Evolutionary conservation across 2,888 invertebrate species (phyloP).

Genomic region (Trimorus sp.): DNA sequence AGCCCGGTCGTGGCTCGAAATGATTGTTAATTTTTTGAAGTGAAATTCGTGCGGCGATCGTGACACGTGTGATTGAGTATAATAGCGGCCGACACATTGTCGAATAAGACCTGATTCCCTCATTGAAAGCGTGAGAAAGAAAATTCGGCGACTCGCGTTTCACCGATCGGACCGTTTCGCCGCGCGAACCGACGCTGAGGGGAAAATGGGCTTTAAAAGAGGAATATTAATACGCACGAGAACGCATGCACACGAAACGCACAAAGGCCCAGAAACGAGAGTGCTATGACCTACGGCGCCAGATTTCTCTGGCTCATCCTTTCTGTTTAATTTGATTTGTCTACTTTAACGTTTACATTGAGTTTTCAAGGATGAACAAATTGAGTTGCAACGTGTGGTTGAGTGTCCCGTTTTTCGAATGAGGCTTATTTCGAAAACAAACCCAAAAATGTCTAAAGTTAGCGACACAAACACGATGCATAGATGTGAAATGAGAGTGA

Average conservation of each 20-base stretch:
- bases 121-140: constrained; percentile 56
- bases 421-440: no score
- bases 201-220: constrained; percentile 35
- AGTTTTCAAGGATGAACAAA: no score
- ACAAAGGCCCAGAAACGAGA: constrained; percentile 44
- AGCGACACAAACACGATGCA: no score
- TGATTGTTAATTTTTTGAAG: constrained; percentile 43
- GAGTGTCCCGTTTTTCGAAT: no score
- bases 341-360: constrained; percentile 67
- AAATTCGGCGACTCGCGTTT: constrained; percentile 54
- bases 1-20: constrained; percentile 20
- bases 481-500: no score
- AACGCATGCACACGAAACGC: neutral
- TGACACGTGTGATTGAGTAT: constrained; percentile 45
- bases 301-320: constrained; percentile 74
- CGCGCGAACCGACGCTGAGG: constrained; percentile 5
- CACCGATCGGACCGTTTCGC: constrained; percentile 8
- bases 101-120: constrained; percentile 48
- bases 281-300: constrained; percentile 75
- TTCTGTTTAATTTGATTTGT: constrained; percentile 72
- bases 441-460: no score
- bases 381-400: no score
- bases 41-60: constrained; percentile 39
- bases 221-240: constrained; percentile 25
- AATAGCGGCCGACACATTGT: constrained; percentile 46